Percentiles rank a stretch among this genome's conserved stretches.
phyloP scores from a whole-genome alignment of 2,888 invertebrate genomes.

The Pterobdella sp. region DNA sequence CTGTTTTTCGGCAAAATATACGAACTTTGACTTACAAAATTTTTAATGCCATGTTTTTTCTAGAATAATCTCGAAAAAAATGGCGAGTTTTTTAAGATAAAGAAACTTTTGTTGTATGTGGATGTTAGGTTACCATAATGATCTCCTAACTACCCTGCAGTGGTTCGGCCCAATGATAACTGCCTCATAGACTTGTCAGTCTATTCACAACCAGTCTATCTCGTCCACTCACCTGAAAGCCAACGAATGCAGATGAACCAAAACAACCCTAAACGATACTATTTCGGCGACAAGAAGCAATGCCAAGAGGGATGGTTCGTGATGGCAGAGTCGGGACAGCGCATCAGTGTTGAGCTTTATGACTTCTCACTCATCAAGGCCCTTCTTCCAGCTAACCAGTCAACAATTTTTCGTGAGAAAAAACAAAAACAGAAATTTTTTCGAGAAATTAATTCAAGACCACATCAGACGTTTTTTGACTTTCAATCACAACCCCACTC shows the following conservation, averaged over 20 bases:
- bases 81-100: too few relatives aligned
- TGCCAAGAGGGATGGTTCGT: conserved; percentile 7
- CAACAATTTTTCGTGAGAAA: background rate
- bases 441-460: background rate
- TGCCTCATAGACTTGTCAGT: conserved; percentile 1
- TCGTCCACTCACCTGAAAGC: conserved; percentile 10
- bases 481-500: background rate
- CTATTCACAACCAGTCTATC: conserved; percentile 13
- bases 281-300: background rate
- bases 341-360: conserved; percentile 26
- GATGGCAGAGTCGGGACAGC: conserved; percentile 17
- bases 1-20: too few relatives aligned
- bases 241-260: conserved; percentile 8
- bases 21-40: too few relatives aligned
- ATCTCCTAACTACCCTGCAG: too few relatives aligned
- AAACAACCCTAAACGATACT: background rate
- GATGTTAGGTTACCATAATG: too few relatives aligned
- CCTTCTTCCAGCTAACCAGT: conserved; percentile 14
- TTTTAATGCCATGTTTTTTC: too few relatives aligned
- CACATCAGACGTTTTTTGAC: background rate
- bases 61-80: too few relatives aligned
- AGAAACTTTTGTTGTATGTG: too few relatives aligned
- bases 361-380: conserved; percentile 19
- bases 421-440: background rate
- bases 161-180: background rate